Evolutionary conservation across 1,140 invertebrate species (phyloP).

Genomic region (Gonatopus flavifemur): DNA sequence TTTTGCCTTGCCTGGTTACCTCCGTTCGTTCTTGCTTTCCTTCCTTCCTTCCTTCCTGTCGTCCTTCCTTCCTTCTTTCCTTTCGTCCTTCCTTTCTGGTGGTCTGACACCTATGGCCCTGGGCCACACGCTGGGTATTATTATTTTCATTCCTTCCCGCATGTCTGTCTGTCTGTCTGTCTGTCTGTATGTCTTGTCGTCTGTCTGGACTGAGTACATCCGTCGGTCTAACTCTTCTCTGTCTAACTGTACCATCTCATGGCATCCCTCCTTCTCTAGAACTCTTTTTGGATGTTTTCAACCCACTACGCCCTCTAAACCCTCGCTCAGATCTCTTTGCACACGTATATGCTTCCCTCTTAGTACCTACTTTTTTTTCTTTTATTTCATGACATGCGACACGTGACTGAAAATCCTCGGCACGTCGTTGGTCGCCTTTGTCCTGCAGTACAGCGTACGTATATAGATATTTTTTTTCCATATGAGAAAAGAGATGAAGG

Average conservation of each 20-base stretch:
- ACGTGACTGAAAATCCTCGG: slow-evolving; percentile 31
- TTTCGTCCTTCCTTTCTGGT: background rate
- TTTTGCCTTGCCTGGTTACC: too few relatives aligned
- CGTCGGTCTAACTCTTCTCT: slow-evolving; percentile 30
- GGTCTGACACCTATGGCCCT: slow-evolving; percentile 46
- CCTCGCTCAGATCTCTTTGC: slow-evolving; percentile 14
- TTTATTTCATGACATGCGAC: slow-evolving; percentile 18
- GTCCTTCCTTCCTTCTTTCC: background rate
- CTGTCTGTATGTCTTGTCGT: slow-evolving; percentile 29
- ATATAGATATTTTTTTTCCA: too few relatives aligned
- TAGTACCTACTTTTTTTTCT: slow-evolving; percentile 8
- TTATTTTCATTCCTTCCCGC: slow-evolving; percentile 52
- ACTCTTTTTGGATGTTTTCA: slow-evolving; percentile 44
- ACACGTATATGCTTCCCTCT: too few relatives aligned
- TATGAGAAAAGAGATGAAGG: too few relatives aligned
- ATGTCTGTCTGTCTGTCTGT: slow-evolving; percentile 36
- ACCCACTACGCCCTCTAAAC: slow-evolving; percentile 13
- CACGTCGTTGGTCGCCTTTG: slow-evolving; percentile 19
- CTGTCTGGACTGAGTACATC: background rate
- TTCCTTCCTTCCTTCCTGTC: background rate
- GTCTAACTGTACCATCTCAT: slow-evolving; percentile 27
- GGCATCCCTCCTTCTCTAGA: slow-evolving; percentile 16
- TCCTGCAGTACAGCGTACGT: slow-evolving; percentile 8
- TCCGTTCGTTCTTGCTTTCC: background rate
- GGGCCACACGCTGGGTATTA: slow-evolving; percentile 46